Conservation (phyloP, 1,140 invertebrate species). For the Orchestia grillus region DNA sequence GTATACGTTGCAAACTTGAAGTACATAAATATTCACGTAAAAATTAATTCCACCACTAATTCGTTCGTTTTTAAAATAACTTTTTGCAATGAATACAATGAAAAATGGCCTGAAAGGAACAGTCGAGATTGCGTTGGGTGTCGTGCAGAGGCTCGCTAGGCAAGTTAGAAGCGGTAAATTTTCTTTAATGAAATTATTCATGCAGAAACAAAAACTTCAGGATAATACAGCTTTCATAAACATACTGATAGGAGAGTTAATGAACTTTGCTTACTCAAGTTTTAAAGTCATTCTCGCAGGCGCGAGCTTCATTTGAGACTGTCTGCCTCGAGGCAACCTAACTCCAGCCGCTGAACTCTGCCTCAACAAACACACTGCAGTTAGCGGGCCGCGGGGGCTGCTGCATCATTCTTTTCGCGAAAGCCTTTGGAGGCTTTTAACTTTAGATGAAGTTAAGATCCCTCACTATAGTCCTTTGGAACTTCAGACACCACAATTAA, state of each 20-base stretch:
- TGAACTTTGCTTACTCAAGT: background rate
- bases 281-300: background rate
- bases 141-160: too few species aligned
- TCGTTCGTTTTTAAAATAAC: too few species aligned
- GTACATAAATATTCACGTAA: too few species aligned
- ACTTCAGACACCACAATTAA: slow-evolving; percentile 52
- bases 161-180: background rate
- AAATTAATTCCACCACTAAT: too few species aligned
- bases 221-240: background rate
- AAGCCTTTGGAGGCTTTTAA: slow-evolving; percentile 43
- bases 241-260: background rate
- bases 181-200: background rate
- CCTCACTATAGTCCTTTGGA: slow-evolving; percentile 37
- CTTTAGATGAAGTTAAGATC: slow-evolving; percentile 42
- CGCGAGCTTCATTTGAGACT: background rate
- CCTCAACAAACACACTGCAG: slow-evolving; percentile 16
- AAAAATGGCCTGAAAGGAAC: too few species aligned
- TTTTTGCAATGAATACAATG: too few species aligned
- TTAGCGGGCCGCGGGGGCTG: background rate
- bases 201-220: background rate
- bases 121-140: too few species aligned
- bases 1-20: too few species aligned
- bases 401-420: slow-evolving; percentile 1
- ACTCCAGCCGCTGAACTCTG: background rate
- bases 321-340: background rate